A percentile compares a stretch with the other conserved stretches of the same genome.
These are phyloP conservation scores for Falco columbarius DNA, from an alignment of 2,797 vertebrate species.

Conservation along the genomic window DNA sequence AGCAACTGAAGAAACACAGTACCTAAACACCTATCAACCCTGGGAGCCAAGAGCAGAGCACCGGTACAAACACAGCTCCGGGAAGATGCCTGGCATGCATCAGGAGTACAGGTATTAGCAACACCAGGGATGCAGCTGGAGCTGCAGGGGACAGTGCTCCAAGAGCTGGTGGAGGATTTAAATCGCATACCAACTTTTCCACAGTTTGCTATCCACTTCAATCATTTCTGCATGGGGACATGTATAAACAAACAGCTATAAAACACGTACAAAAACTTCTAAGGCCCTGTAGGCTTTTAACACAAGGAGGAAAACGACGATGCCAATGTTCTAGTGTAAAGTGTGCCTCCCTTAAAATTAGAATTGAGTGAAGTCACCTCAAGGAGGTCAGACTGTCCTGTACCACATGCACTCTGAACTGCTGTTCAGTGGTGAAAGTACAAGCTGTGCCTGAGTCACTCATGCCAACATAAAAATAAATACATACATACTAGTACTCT, in stretches of 20 bases:
- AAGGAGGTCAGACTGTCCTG: background rate
- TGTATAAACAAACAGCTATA: background rate
- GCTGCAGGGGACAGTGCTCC: background rate
- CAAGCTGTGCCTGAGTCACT: slow-evolving; percentile 15
- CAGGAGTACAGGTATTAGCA: background rate
- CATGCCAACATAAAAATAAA: slow-evolving; percentile 37
- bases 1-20: background rate
- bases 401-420: background rate
- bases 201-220: background rate
- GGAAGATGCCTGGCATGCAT: background rate
- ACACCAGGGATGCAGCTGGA: background rate
- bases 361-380: background rate
- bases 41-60: background rate
- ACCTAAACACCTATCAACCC: background rate
- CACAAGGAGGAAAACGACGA: background rate
- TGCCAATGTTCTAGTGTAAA: background rate
- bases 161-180: background rate
- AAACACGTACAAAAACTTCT: background rate
- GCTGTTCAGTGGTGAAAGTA: background rate
- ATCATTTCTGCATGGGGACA: background rate
- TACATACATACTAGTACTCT: background rate
- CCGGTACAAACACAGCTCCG: background rate
- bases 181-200: background rate
- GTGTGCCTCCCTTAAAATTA: background rate
- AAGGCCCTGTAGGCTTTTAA: background rate